phyloP scores from a whole-genome alignment of 2,888 invertebrate species.

The Disparrhopalites patrizii region DNA sequence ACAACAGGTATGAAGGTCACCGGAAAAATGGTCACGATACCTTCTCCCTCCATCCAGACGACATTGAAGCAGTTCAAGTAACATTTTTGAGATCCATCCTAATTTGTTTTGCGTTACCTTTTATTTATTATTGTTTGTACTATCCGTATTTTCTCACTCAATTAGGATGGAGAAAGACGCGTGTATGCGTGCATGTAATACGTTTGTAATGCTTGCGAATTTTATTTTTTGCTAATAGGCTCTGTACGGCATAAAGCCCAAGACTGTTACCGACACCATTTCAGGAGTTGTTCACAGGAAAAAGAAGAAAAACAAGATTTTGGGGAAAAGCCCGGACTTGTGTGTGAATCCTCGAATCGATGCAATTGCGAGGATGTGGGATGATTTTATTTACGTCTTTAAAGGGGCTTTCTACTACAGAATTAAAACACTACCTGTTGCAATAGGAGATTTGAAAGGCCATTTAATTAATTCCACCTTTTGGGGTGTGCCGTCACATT shows the following conservation, averaged over 20 bases:
- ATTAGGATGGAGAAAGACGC: no score
- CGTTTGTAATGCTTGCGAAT: no score
- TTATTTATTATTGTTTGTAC: no score
- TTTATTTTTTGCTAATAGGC: constrained; percentile 2
- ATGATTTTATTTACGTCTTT: constrained; percentile 82
- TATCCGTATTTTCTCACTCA: no score
- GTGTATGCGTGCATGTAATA: no score
- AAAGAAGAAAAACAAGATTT: not conserved
- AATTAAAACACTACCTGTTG: not conserved
- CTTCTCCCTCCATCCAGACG: constrained; percentile 84
- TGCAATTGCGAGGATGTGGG: constrained; percentile 81
- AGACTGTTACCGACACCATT: not conserved
- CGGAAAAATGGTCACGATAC: constrained; percentile 72
- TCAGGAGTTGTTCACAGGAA: no score
- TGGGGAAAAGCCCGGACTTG: constrained; percentile 61
- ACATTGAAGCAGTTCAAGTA: constrained; percentile 75
- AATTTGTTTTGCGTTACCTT: not conserved
- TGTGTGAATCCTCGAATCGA: constrained; percentile 77
- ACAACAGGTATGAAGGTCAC: constrained; percentile 56
- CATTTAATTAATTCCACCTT: constrained; percentile 37
- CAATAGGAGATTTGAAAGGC: constrained; percentile 13
- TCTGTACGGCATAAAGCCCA: not conserved
- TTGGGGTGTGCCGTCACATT: constrained; percentile 31
- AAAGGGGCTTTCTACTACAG: constrained; percentile 60
- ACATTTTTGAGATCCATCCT: constrained; percentile 6